Evolutionary conservation across 1,140 invertebrate species (phyloP).

Genomic region (Bathynomus jamesi): DNA sequence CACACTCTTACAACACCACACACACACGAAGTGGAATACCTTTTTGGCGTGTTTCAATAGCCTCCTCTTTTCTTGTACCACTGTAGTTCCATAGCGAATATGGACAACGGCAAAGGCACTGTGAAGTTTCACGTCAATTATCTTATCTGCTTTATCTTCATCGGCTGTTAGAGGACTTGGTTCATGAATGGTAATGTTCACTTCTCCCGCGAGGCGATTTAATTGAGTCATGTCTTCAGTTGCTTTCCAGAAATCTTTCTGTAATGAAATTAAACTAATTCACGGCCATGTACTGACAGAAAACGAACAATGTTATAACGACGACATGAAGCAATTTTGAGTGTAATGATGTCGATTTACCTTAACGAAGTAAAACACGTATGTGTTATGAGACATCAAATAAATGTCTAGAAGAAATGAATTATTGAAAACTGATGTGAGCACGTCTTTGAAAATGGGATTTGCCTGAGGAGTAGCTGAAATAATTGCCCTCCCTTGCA

Average conservation of each 20-base stretch:
- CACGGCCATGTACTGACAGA: not conserved
- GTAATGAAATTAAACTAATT: no score
- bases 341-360: conserved; percentile 63
- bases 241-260: conserved; percentile 56
- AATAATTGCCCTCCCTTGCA: conserved; percentile 69
- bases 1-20: no score
- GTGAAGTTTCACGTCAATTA: conserved; percentile 76
- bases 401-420: conserved; percentile 80
- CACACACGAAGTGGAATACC: no score
- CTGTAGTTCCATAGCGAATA: conserved; percentile 71
- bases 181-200: conserved; percentile 91
- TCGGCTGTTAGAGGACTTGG: conserved; percentile 40
- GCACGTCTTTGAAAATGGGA: conserved; percentile 82
- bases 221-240: conserved; percentile 78
- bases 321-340: no score
- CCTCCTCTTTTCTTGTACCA: conserved; percentile 76
- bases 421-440: conserved; percentile 86
- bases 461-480: conserved; percentile 77
- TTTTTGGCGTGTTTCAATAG: conserved; percentile 76
- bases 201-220: conserved; percentile 75
- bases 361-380: conserved; percentile 92
- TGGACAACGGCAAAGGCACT: conserved; percentile 40
- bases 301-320: no score
- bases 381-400: conserved; percentile 78
- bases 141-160: conserved; percentile 38